Evolutionary conservation across 1,140 invertebrate genomes (phyloP).

Genomic region (Saxidomus purpurata): DNA sequence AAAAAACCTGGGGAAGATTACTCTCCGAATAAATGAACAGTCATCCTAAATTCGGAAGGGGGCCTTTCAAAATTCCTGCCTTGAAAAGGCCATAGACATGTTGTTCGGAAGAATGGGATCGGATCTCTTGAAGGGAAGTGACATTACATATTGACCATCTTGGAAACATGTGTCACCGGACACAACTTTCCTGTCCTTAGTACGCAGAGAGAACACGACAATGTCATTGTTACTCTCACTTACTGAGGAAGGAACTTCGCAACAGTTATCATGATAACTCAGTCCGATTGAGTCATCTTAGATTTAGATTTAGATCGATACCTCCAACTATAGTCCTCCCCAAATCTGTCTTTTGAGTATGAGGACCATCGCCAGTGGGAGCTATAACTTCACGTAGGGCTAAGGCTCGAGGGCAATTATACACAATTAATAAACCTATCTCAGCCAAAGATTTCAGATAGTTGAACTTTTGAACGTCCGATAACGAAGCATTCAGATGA

Average conservation of each 20-base stretch:
- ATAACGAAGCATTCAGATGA: too few species aligned
- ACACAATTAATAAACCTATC: slow-evolving; percentile 60
- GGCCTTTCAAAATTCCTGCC: neutral
- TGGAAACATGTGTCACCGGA: neutral
- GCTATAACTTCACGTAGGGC: slow-evolving; percentile 40
- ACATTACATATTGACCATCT: too few species aligned
- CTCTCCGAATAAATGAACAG: slow-evolving; percentile 68
- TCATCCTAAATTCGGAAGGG: slow-evolving; percentile 66
- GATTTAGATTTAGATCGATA: too few species aligned
- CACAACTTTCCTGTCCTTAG: neutral
- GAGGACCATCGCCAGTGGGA: slow-evolving; percentile 3
- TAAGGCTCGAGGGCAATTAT: slow-evolving; percentile 61
- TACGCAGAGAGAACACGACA: neutral
- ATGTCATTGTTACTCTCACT: neutral
- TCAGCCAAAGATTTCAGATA: too few species aligned
- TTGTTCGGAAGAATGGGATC: too few species aligned
- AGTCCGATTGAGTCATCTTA: too few species aligned
- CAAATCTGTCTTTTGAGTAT: slow-evolving; percentile 43
- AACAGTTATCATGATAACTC: too few species aligned
- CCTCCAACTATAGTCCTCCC: slow-evolving; percentile 43
- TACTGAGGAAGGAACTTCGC: slow-evolving; percentile 30
- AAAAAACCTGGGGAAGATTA: slow-evolving; percentile 67
- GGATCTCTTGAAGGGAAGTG: too few species aligned
- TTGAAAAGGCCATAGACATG: too few species aligned
- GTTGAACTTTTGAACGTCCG: too few species aligned